phyloP scores from a whole-genome alignment of 2,797 vertebrate species.

The Scarus forsteni region DNA sequence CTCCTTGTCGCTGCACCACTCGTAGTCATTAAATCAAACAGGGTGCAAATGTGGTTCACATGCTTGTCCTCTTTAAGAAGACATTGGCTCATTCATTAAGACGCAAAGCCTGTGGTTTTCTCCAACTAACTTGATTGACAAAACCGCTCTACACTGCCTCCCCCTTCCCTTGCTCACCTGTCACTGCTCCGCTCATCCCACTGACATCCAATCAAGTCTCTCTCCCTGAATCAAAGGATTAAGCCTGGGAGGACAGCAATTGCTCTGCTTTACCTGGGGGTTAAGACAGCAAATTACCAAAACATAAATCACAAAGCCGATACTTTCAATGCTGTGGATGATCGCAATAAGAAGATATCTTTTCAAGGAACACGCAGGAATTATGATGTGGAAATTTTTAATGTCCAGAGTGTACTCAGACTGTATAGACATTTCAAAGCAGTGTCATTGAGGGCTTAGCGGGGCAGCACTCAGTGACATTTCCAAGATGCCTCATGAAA shows the following conservation, averaged over 20 bases:
- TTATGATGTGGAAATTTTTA: slow-evolving; percentile 37
- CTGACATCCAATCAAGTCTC: slow-evolving; percentile 63
- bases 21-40: slow-evolving; percentile 48
- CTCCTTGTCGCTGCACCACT: slow-evolving; percentile 16
- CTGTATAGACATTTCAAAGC: background rate
- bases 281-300: slow-evolving; percentile 53
- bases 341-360: slow-evolving; percentile 28
- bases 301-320: slow-evolving; percentile 46
- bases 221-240: slow-evolving; percentile 69
- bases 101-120: slow-evolving; percentile 52
- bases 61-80: slow-evolving; percentile 59
- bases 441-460: slow-evolving; percentile 11
- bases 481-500: background rate
- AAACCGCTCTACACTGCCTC: slow-evolving; percentile 33
- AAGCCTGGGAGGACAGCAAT: slow-evolving; percentile 60
- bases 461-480: slow-evolving; percentile 1
- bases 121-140: slow-evolving; percentile 64
- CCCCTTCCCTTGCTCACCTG: slow-evolving; percentile 47
- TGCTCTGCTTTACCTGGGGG: slow-evolving; percentile 56
- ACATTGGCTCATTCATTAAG: slow-evolving; percentile 69
- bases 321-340: slow-evolving; percentile 28
- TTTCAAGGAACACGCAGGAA: slow-evolving; percentile 22
- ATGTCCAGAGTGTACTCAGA: slow-evolving; percentile 17
- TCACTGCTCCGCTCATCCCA: slow-evolving; percentile 58
- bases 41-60: slow-evolving; percentile 36